These are phyloP conservation scores for Habropoda laboriosa DNA, from an alignment of 1,140 invertebrate genomes.

Conservation along the genomic window DNA sequence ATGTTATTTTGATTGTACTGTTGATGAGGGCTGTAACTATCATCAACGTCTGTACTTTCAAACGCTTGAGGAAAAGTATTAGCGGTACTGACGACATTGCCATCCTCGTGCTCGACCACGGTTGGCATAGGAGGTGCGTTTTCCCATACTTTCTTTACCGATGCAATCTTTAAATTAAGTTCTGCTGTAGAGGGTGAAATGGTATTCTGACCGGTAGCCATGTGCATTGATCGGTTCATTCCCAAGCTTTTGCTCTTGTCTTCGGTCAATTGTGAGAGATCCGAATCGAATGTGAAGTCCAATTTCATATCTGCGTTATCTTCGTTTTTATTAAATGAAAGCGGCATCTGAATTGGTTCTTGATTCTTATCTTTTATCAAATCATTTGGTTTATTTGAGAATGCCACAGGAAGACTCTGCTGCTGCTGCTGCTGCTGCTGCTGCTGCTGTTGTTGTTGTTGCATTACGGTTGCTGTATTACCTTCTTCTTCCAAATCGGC, in stretches of 20 bases:
- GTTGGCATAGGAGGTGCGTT: constrained; percentile 85
- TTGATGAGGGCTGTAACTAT: constrained; percentile 81
- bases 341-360: constrained; percentile 84
- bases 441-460: constrained; percentile 71
- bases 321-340: constrained; percentile 86
- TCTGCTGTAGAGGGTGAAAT: constrained; percentile 91
- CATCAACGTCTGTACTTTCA: constrained; percentile 82
- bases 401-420: constrained; percentile 82
- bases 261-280: constrained; percentile 89
- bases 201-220: constrained; percentile 83
- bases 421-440: constrained; percentile 70
- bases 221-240: constrained; percentile 85
- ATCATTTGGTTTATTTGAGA: constrained; percentile 85
- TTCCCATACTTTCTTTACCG: constrained; percentile 96
- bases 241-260: constrained; percentile 87
- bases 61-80: constrained; percentile 82
- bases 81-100: constrained; percentile 78
- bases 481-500: constrained; percentile 75
- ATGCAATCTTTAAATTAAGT: constrained; percentile 96
- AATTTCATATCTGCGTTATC: constrained; percentile 94
- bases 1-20: constrained; percentile 80
- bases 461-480: constrained; percentile 39
- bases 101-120: constrained; percentile 86
- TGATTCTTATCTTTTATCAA: constrained; percentile 82
- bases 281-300: constrained; percentile 93